phyloP scores from a whole-genome alignment of 2,113 vertebrate genomes.

The Ptyas mucosa region DNA sequence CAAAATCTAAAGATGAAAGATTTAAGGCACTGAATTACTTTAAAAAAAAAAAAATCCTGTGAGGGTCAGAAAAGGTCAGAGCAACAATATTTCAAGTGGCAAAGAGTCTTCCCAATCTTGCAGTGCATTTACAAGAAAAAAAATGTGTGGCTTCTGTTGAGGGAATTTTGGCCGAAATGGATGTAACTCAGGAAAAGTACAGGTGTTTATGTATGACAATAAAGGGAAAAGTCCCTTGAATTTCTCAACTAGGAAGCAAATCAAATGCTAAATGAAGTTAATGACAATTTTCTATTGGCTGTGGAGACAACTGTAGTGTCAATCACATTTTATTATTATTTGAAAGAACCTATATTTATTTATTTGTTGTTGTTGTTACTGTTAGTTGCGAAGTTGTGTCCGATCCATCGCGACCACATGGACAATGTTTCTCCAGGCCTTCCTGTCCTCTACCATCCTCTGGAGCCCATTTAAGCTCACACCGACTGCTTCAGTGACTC shows the following conservation, averaged over 20 bases:
- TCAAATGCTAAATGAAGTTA: rapidly evolving
- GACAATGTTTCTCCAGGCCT: no score
- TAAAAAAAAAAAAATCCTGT: constrained; percentile 6
- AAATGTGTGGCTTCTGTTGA: constrained; percentile 6
- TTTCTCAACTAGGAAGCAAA: background rate
- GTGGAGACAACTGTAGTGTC: background rate
- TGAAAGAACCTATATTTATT: background rate
- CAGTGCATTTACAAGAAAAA: background rate
- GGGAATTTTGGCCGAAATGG: constrained; percentile 4
- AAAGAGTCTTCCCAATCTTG: constrained; percentile 11
- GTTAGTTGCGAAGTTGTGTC: no score
- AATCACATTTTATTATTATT: background rate
- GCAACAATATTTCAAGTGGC: constrained; percentile 13
- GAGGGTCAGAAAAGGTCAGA: constrained; percentile 19
- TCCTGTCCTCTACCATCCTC: no score
- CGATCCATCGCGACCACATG: no score
- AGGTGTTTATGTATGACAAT: background rate
- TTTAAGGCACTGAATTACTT: constrained; percentile 18
- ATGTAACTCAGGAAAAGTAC: constrained; percentile 2
- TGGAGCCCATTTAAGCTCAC: no score
- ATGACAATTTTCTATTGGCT: background rate
- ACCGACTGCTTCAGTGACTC: no score
- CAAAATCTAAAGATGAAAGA: constrained; percentile 22
- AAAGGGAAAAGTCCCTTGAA: background rate
- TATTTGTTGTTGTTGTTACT: no score